These are phyloP conservation scores for Hippoglossus stenolepis DNA, from an alignment of 2,113 vertebrate species.

Conservation along the genomic window DNA sequence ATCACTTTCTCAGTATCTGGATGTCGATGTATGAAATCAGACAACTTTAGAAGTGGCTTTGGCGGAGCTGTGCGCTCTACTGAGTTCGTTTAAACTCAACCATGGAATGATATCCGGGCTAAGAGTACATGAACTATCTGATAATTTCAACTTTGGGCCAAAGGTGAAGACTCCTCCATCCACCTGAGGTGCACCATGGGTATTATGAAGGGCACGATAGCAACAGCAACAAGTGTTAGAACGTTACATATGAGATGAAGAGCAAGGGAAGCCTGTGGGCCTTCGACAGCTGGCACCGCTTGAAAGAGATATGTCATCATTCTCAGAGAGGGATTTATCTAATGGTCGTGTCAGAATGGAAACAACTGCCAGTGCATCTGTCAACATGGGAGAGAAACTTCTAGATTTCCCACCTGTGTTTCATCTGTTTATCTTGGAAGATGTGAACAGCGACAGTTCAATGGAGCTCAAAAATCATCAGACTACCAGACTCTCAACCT, in stretches of 20 bases:
- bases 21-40: no score
- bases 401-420: not conserved
- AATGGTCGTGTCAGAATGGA: not conserved
- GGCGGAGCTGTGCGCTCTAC: no score
- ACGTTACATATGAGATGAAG: not conserved
- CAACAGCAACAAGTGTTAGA: not conserved
- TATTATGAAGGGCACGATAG: not conserved
- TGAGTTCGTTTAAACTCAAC: no score
- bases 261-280: not conserved
- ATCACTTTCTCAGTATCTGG: no score
- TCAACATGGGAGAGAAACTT: not conserved
- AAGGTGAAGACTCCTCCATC: not conserved
- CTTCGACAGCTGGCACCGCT: not conserved
- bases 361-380: not conserved
- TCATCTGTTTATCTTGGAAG: conserved; percentile 7
- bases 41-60: no score
- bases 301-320: not conserved
- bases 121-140: not conserved
- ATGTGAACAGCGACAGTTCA: not conserved
- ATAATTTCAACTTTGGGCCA: not conserved
- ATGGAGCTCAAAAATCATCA: not conserved
- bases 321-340: not conserved
- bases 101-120: no score
- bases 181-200: not conserved
- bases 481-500: not conserved